Percentiles rank a stretch among this genome's conserved stretches.
Conservation (phyloP, 2,888 invertebrate genomes). For the Papilio demoleus region DNA sequence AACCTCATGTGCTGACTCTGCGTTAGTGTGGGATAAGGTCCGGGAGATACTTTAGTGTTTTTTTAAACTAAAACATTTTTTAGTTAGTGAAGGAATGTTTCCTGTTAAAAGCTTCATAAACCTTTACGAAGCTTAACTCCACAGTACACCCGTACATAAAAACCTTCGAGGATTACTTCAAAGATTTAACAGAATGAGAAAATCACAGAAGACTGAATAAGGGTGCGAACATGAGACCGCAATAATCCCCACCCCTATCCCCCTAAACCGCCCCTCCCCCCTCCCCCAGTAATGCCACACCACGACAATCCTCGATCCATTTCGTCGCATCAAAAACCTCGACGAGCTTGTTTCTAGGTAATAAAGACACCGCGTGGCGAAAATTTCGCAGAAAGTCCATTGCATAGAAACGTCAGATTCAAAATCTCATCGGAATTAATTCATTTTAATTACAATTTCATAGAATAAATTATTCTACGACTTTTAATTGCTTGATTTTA, state of each 20-base stretch:
- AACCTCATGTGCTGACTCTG: no score
- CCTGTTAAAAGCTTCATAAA: background rate
- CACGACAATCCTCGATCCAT: slow-evolving; percentile 17
- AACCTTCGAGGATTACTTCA: slow-evolving; percentile 6
- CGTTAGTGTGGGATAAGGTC: no score
- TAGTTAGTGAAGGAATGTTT: no score
- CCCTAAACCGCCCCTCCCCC: background rate
- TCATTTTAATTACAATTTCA: background rate
- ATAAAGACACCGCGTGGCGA: background rate
- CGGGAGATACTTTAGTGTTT: no score
- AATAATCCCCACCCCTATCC: slow-evolving; percentile 11
- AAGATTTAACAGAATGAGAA: slow-evolving; percentile 18
- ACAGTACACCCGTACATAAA: background rate
- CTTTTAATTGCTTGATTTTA: no score
- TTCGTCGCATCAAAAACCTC: slow-evolving; percentile 19
- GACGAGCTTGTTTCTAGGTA: background rate
- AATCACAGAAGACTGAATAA: slow-evolving; percentile 1
- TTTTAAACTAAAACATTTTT: no score
- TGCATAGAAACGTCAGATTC: background rate
- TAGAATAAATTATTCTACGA: no score
- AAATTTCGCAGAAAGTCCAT: background rate
- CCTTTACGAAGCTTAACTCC: background rate
- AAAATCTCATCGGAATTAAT: background rate
- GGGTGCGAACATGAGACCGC: slow-evolving; percentile 2
- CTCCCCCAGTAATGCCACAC: background rate